phyloP scores from a whole-genome alignment of 2,797 vertebrate genomes.

The Jordanella pulchra region DNA sequence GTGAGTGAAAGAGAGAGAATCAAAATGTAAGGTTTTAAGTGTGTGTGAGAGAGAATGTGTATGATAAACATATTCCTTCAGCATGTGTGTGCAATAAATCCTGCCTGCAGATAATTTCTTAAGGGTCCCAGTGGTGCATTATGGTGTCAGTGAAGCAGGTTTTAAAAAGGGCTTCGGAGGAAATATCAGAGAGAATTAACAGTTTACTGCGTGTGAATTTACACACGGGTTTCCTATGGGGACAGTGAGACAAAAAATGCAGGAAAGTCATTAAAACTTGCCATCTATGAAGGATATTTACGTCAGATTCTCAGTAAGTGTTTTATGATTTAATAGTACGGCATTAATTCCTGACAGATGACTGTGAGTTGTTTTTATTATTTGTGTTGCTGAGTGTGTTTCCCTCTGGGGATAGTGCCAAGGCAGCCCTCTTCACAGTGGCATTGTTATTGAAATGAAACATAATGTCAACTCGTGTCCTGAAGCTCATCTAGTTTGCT shows the following conservation, averaged over 20 bases:
- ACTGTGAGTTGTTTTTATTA: constrained; percentile 9
- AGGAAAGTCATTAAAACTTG: background rate
- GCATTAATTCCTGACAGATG: constrained; percentile 23
- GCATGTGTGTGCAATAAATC: constrained; percentile 43
- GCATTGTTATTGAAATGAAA: constrained; percentile 63
- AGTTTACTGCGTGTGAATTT: constrained; percentile 2
- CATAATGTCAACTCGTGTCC: constrained; percentile 52
- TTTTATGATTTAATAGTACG: constrained; percentile 11
- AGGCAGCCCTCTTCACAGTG: constrained; percentile 31
- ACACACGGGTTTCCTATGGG: constrained; percentile 3
- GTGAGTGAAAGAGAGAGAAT: background rate
- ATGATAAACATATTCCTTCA: constrained; percentile 33
- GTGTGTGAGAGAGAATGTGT: constrained; percentile 11
- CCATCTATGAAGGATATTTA: background rate
- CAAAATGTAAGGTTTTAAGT: constrained; percentile 15
- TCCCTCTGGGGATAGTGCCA: constrained; percentile 26
- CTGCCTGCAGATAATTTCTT: constrained; percentile 53
- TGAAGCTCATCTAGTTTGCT: constrained; percentile 55
- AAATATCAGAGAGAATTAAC: constrained; percentile 58
- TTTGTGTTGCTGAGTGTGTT: constrained; percentile 4
- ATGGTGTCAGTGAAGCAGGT: constrained; percentile 53
- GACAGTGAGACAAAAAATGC: background rate
- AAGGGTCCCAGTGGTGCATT: constrained; percentile 46
- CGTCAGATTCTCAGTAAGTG: constrained; percentile 9
- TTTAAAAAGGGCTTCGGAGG: constrained; percentile 50